Percentiles rank a stretch among this genome's conserved stretches.
Conservation (phyloP, 2,797 vertebrate species). For the Aviceda cuculoides region DNA sequence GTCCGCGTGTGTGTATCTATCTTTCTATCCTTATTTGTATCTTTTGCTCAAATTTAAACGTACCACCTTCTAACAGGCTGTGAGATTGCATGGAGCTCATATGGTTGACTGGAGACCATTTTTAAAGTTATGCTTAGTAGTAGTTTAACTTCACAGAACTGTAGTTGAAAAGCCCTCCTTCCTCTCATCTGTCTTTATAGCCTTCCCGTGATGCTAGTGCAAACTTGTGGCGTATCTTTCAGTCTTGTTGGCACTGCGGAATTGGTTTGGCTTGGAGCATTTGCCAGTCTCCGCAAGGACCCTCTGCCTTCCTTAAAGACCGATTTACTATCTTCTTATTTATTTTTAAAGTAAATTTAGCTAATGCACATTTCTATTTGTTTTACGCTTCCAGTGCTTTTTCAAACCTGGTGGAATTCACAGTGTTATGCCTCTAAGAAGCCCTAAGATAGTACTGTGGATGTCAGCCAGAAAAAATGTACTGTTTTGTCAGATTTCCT, state of each 20-base stretch:
- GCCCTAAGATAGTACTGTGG: not conserved
- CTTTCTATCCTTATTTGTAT: not conserved
- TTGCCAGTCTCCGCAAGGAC: not conserved
- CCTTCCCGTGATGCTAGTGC: not conserved
- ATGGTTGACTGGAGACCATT: not conserved
- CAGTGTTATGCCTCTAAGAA: not conserved
- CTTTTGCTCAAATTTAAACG: not conserved
- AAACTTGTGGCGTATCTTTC: not conserved
- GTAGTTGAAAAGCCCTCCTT: not conserved
- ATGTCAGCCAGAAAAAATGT: not conserved
- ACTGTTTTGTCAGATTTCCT: not conserved
- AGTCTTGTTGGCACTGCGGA: not conserved
- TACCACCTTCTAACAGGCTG: not conserved
- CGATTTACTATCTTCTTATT: not conserved
- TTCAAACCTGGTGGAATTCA: not conserved
- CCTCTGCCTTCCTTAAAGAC: not conserved
- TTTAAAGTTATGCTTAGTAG: not conserved
- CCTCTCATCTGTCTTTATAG: not conserved
- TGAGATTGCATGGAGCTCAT: not conserved
- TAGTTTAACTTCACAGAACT: not conserved
- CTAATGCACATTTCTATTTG: not conserved
- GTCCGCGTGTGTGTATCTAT: rapidly evolving
- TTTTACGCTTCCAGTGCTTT: not conserved
- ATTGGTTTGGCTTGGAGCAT: not conserved
- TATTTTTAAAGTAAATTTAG: not conserved